Base-by-base conservation (phyloP, 2,888 invertebrate species). In the Rotaria sp. region DNA sequence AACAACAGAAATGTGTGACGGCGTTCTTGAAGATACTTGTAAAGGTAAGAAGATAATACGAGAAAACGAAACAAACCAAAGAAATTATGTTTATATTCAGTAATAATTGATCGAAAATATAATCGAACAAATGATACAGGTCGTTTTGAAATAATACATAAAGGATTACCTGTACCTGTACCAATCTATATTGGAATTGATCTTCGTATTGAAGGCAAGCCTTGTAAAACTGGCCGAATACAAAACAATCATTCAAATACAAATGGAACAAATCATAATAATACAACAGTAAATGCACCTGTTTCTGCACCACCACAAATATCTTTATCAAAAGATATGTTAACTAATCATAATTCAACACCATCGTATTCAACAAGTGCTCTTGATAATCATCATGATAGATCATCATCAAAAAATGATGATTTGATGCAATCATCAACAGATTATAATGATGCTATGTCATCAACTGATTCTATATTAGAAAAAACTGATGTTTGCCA, bases 1-100 rank as follows among this genome's bases (percentile, higher is more conserved):
- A 24, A 96, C 96, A 0, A 94, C 94, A 0, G 93, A 93, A 88
- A 93, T 96, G 90, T 96, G 96, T 90, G 93, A 94, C 7, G 93
- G 93, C 88, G 95, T 95, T 10, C 91, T 96, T 35, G 94, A 95
- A 89, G 96, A 96, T 91, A 93, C 95, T 41, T 93, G 96, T 85
- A 96, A 96, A 94, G 96, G 96, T 94, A 87, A 80, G n/a, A 30
- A 35, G 38, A 26, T 1, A 15, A 26, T 0, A 50, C 2, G 4
- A 67, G 0, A n/a, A 45, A 21, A n/a, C n/a, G n/a, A 5, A 24
- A 52, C 1, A 1, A 35, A 24, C 2, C 11, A 11, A n/a, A 30
- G 1, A 24, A 50, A 15, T 13, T 30, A n/a, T 38, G n/a, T 26
- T 89, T 45, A 45, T 45, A 45, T 45, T 85, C 89, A 91, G 91